Percentiles rank a stretch among this genome's conserved stretches.
Conservation (phyloP, 2,888 invertebrate genomes). For the Aphrophora alni region DNA sequence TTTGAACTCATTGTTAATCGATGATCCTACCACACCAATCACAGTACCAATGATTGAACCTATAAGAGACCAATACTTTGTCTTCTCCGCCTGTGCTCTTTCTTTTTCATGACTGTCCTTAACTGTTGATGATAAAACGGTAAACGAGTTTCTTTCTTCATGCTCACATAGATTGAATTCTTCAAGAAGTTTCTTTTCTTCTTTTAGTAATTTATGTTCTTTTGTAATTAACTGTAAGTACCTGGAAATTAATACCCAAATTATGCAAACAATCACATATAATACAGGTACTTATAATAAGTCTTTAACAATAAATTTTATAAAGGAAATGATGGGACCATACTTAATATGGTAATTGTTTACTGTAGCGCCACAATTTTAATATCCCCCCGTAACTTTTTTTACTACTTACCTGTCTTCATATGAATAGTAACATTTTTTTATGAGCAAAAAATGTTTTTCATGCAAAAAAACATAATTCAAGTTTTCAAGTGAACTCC, state of each 20-base stretch:
- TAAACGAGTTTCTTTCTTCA: slow-evolving; percentile 77
- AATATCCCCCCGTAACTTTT: no score
- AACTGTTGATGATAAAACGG: slow-evolving; percentile 66
- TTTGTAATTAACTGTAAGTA: slow-evolving; percentile 60
- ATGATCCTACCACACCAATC: slow-evolving; percentile 70
- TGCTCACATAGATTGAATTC: slow-evolving; percentile 71
- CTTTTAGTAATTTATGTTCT: slow-evolving; percentile 65
- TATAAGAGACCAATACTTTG: slow-evolving; percentile 84
- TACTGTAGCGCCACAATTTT: no score
- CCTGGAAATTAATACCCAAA: slow-evolving; percentile 57
- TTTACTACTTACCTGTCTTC: no score
- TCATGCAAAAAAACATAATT: no score
- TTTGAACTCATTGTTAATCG: slow-evolving; percentile 68
- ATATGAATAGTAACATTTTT: no score
- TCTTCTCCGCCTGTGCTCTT: slow-evolving; percentile 78
- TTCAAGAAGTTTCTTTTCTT: slow-evolving; percentile 60
- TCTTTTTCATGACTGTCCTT: slow-evolving; percentile 81
- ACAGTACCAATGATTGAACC: slow-evolving; percentile 72
- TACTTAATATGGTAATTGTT: no score
- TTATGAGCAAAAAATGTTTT: no score
- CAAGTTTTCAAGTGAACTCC: no score
- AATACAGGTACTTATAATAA: no score
- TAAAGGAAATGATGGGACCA: no score
- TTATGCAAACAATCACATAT: no score
- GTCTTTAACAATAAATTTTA: no score